Percentiles rank a stretch among this genome's conserved stretches.
These are phyloP conservation scores for Chaetophractus vellerosus DNA, from an alignment of 2,797 vertebrate species.

Conservation along the genomic window DNA sequence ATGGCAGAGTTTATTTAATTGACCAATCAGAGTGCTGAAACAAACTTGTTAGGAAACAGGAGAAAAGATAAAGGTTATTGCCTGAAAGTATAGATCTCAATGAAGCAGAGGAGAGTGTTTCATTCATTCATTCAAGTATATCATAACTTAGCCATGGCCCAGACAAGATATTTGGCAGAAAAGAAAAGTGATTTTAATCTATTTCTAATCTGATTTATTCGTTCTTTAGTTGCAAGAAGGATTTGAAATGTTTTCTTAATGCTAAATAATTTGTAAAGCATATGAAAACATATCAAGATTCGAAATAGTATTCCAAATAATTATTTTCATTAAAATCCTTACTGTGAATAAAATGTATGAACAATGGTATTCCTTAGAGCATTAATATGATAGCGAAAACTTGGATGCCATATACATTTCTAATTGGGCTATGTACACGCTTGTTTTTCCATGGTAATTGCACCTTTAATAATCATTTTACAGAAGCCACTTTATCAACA, in stretches of 20 bases:
- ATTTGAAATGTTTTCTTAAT: slow-evolving; percentile 47
- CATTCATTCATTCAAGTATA: background rate
- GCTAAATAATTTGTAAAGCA: background rate
- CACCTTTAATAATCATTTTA: background rate
- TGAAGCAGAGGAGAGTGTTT: background rate
- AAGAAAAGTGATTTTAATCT: background rate
- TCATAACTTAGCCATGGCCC: background rate
- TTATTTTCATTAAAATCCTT: background rate
- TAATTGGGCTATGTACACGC: background rate
- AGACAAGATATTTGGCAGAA: background rate
- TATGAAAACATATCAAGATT: slow-evolving; percentile 10
- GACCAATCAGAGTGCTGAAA: background rate
- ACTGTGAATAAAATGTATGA: background rate
- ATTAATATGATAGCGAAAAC: slow-evolving; percentile 13
- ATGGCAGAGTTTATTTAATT: slow-evolving; percentile 25
- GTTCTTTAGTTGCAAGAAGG: background rate
- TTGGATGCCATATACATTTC: background rate
- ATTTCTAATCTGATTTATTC: slow-evolving; percentile 24
- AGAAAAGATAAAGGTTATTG: background rate
- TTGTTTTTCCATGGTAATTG: background rate
- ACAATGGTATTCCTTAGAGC: background rate
- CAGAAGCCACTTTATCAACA: background rate
- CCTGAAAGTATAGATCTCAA: background rate
- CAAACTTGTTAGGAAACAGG: slow-evolving; percentile 1
- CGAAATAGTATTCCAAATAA: slow-evolving; percentile 26